phyloP scores from a whole-genome alignment of 2,797 vertebrate species.

The Aldrovandia affinis region DNA sequence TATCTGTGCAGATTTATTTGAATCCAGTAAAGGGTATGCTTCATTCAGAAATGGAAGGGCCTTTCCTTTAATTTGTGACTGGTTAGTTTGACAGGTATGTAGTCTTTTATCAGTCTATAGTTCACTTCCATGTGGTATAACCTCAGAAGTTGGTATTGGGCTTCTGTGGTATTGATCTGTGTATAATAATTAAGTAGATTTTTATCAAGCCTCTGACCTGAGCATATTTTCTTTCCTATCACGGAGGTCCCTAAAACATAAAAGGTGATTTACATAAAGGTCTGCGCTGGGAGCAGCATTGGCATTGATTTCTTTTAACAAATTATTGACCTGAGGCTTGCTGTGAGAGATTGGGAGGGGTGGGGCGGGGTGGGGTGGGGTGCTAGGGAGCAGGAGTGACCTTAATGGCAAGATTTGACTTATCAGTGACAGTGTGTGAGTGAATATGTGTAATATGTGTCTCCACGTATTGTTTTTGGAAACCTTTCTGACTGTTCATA shows the following conservation, averaged over 20 bases:
- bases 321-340: conserved; percentile 66
- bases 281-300: conserved; percentile 56
- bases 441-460: background rate
- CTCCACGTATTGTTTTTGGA: background rate
- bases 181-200: conserved; percentile 47
- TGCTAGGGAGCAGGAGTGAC: conserved; percentile 57
- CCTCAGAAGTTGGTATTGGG: background rate
- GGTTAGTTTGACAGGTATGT: background rate
- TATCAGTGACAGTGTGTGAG: background rate
- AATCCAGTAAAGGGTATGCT: background rate
- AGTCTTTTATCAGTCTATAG: background rate
- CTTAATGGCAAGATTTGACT: conserved; percentile 52
- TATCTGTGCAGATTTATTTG: background rate
- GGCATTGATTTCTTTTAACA: conserved; percentile 75
- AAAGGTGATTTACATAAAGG: conserved; percentile 52
- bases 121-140: background rate
- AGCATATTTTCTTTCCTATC: conserved; percentile 55
- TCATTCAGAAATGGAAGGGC: background rate
- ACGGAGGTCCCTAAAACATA: conserved; percentile 34
- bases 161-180: conserved; percentile 39
- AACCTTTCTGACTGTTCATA: background rate
- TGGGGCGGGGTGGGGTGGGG: conserved; percentile 31
- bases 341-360: conserved; percentile 55
- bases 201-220: conserved; percentile 53
- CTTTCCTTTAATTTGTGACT: background rate